Base-by-base conservation (phyloP, 1,140 invertebrate species). In the Cecropterus lyciades region DNA sequence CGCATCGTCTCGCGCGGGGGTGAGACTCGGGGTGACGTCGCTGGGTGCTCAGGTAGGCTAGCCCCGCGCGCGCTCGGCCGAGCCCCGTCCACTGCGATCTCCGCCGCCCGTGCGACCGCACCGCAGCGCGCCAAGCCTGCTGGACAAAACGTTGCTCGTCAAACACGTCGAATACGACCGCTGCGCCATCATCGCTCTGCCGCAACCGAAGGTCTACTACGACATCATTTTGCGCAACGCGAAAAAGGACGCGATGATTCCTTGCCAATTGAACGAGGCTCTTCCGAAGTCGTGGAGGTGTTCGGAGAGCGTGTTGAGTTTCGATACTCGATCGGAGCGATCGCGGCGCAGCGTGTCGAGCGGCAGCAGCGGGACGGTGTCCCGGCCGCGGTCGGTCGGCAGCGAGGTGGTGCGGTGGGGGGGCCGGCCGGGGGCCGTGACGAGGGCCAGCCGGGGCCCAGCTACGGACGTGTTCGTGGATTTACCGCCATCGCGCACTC, bases 1-100 rank as follows among this genome's bases (percentile, higher is more conserved):
- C 69, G 95, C 95, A 51, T 90, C 88, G 74, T 89, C 88, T 65
- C 84, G 84, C 56, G 83, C 74, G 74, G 87, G 89, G 81, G 86
- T 91, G 78, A 95, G 95, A 87, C 93, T 96, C 69, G 96, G 95
- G 68, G 94, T 96, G 76, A 95, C 94, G 68, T 95, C 95, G 70
- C 93, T 96, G 82, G 87, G 92, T 65, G 87, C 94, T 78, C 94
- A 95, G 95, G 95, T 95, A 95, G 95, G 95, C 93, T 95, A 94
- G 89, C 88, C 89, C 75, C 89, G 89, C 82, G 86, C 89, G 79
- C 88, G 89, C 72, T 91, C 87, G 76, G 85, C 87, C 73, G 88
- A 88, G 73, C 85, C 89, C 67, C 82, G 80, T 65, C 73, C 82
- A 53, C 79, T 77, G 68, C 85, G 79, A 48, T 80, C 79, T 33